These are phyloP conservation scores for Menura novaehollandiae DNA, from an alignment of 2,113 vertebrate genomes.

Conservation along the genomic window DNA sequence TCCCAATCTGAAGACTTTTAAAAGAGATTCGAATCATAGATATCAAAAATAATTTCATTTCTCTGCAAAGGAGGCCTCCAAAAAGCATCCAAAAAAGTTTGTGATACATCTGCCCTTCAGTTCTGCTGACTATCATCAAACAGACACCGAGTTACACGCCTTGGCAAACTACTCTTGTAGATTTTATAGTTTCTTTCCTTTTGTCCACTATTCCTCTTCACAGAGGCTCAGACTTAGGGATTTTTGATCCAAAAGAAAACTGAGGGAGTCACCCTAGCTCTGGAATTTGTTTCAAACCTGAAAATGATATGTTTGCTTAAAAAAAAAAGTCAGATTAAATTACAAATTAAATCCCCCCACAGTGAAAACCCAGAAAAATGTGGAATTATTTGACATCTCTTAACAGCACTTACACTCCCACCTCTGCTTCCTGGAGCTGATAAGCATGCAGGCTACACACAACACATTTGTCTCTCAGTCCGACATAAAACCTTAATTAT, in stretches of 20 bases:
- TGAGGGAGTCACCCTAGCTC: not conserved
- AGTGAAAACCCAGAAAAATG: not conserved
- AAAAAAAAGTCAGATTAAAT: not conserved
- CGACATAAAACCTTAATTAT: not conserved
- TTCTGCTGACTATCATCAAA: not conserved
- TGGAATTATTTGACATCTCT: not conserved
- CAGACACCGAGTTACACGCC: rapidly evolving
- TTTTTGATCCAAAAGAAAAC: not conserved
- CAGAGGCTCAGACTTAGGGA: not conserved
- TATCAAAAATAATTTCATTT: not conserved
- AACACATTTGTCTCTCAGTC: not conserved
- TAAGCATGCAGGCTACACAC: not conserved
- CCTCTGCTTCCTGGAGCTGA: not conserved
- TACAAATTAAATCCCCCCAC: not conserved
- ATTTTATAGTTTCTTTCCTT: not conserved
- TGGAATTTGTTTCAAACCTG: not conserved
- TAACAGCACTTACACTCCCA: not conserved
- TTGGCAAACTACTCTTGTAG: not conserved
- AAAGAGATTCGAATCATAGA: not conserved
- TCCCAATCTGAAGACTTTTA: not conserved
- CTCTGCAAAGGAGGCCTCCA: not conserved
- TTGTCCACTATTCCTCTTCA: not conserved
- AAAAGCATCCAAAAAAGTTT: not conserved
- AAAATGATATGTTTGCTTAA: not conserved
- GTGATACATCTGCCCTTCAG: not conserved